Conservation (phyloP, 2,113 vertebrate genomes). For the Thamnaconus septentrionalis region DNA sequence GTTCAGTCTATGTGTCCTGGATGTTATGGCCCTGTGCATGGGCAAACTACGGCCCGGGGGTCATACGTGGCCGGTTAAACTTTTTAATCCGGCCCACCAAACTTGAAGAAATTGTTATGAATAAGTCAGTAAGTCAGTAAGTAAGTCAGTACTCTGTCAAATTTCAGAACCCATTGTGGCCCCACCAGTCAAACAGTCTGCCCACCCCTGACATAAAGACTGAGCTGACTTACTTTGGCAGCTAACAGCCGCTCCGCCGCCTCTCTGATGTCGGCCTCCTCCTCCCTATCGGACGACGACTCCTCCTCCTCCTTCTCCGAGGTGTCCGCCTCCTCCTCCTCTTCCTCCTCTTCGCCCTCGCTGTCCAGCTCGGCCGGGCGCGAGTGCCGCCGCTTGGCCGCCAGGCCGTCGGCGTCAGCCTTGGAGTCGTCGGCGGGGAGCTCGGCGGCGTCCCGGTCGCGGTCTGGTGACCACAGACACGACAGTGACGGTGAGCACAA, state of each 20-base stretch:
- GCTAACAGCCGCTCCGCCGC: slow-evolving; percentile 69
- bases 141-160: not conserved
- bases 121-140: not conserved
- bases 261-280: slow-evolving; percentile 77
- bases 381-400: slow-evolving; percentile 81
- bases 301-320: slow-evolving; percentile 82
- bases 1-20: too few relatives aligned
- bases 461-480: slow-evolving; percentile 43
- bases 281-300: slow-evolving; percentile 83
- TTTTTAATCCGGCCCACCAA: too few relatives aligned
- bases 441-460: slow-evolving; percentile 82
- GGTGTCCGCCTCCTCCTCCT: slow-evolving; percentile 82
- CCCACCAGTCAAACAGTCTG: too few relatives aligned
- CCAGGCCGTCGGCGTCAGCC: slow-evolving; percentile 79
- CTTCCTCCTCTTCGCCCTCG: slow-evolving; percentile 93
- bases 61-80: too few relatives aligned
- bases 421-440: slow-evolving; percentile 82
- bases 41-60: too few relatives aligned
- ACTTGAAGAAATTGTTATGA: not conserved
- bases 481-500: not conserved
- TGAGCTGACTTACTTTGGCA: slow-evolving; percentile 72
- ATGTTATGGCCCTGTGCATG: too few relatives aligned
- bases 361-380: slow-evolving; percentile 91
- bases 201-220: not conserved
- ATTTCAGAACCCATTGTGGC: too few relatives aligned